Percentiles rank a stretch among this genome's conserved stretches.
Conservation (phyloP, 2,888 invertebrate species). For the Amphipyra tragopoginis region DNA sequence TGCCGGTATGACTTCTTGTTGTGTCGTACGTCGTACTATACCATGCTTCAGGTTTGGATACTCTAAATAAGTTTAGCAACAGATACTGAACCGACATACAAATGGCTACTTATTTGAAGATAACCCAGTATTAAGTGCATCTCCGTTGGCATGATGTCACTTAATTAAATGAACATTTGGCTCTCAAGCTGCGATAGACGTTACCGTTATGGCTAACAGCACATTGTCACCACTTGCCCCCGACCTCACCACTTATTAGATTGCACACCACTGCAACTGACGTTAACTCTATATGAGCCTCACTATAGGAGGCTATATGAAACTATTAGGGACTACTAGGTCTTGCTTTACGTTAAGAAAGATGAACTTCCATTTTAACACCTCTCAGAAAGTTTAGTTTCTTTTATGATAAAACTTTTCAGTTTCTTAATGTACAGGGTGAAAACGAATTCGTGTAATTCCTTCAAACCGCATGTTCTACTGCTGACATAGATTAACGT, state of each 20-base stretch:
- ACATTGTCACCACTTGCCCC: conserved; percentile 73
- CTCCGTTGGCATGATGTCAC: conserved; percentile 52
- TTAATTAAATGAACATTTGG: conserved; percentile 76
- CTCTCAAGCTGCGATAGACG: conserved; percentile 59
- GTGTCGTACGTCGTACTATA: no score
- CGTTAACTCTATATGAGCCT: conserved; percentile 49
- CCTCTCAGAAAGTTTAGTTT: neutral
- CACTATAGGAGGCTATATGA: conserved; percentile 15
- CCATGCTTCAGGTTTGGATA: no score
- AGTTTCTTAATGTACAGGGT: no score
- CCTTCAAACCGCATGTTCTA: no score
- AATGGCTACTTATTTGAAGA: neutral
- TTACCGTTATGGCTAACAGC: conserved; percentile 63
- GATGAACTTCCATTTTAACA: conserved; percentile 3
- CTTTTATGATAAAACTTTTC: conserved; percentile 1
- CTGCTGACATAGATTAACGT: no score
- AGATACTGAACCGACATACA: no score
- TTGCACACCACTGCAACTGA: conserved; percentile 60
- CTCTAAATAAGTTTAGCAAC: no score
- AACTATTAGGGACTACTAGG: conserved; percentile 10
- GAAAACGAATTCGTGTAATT: no score
- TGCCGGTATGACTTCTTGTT: no score
- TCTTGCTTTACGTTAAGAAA: neutral
- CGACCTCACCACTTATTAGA: conserved; percentile 70
- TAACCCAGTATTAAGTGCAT: conserved; percentile 29